Percentiles rank a stretch among this genome's conserved stretches.
Conservation (phyloP, 2,113 vertebrate species). For the Tylochromis polylepis region DNA sequence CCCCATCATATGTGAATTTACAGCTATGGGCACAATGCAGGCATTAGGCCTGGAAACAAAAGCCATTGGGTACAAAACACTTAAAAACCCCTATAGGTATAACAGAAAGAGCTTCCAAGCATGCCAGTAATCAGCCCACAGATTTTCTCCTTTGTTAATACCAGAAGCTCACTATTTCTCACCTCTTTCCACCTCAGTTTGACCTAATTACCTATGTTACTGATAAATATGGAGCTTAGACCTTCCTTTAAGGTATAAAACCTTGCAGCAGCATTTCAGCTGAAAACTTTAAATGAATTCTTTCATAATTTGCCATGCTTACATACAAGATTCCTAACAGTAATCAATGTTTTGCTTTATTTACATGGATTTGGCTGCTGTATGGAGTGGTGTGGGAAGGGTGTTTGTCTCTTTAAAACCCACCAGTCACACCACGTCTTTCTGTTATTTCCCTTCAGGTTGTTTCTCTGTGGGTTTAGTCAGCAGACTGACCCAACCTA, state of each 20-base stretch:
- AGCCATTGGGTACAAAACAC: not conserved
- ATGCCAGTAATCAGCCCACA: not conserved
- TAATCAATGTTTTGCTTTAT: not conserved
- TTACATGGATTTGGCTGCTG: not conserved
- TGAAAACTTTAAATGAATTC: not conserved
- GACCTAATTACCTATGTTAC: rapidly evolving
- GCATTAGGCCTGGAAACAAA: not conserved
- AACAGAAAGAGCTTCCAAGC: not conserved
- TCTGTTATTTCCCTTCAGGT: not conserved
- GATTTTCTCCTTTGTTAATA: not conserved
- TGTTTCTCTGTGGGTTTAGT: rapidly evolving
- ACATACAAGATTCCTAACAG: not conserved
- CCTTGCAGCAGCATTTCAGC: not conserved
- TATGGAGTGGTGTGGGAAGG: not conserved
- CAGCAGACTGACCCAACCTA: not conserved
- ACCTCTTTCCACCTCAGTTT: not conserved
- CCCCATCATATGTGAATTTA: not conserved
- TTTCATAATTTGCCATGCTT: not conserved
- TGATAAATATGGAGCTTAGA: not conserved
- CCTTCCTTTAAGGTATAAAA: not conserved
- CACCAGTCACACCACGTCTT: not conserved
- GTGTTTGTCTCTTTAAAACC: not conserved
- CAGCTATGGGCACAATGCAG: not conserved
- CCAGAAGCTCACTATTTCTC: not conserved
- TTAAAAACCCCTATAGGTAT: not conserved